Evolutionary conservation across 2,888 invertebrate genomes (phyloP).

Genomic region (Sussaba pulchella): DNA sequence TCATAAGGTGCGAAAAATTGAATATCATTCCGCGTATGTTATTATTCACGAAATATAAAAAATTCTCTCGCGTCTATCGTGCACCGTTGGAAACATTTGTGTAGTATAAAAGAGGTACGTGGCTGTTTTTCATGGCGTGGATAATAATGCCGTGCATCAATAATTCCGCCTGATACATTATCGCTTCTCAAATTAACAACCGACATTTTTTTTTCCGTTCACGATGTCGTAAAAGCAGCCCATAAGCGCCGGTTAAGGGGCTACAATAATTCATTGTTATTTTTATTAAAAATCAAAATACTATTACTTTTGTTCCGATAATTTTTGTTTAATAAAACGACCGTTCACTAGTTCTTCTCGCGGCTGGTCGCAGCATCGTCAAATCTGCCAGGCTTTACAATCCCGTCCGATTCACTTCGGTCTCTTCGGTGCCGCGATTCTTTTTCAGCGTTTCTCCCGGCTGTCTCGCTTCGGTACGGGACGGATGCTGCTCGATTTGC

Average conservation of each 20-base stretch:
- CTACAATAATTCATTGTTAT: not conserved
- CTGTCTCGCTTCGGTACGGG: slow-evolving; percentile 38
- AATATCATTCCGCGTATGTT: not conserved
- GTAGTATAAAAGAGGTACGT: not conserved
- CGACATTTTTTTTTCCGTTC: no score
- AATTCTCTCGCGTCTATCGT: not conserved
- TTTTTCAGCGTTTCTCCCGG: slow-evolving; percentile 24
- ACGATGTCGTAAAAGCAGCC: no score
- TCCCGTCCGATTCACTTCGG: slow-evolving; percentile 53
- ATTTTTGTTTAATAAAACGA: not conserved
- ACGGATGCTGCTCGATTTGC: slow-evolving; percentile 48
- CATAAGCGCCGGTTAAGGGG: no score
- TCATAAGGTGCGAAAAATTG: not conserved
- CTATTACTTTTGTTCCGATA: not conserved
- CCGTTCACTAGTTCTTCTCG: not conserved
- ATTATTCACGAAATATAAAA: not conserved
- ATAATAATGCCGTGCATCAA: no score
- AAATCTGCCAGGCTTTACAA: slow-evolving; percentile 48
- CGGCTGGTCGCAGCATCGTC: slow-evolving; percentile 27
- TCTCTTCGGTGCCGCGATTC: slow-evolving; percentile 45
- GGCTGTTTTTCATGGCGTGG: not conserved
- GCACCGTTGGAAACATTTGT: not conserved
- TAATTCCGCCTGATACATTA: no score
- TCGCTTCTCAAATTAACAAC: no score
- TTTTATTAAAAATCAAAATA: not conserved